These are phyloP conservation scores for Leptopilina boulardi DNA, from an alignment of 1,140 invertebrate species.

Conservation along the genomic window DNA sequence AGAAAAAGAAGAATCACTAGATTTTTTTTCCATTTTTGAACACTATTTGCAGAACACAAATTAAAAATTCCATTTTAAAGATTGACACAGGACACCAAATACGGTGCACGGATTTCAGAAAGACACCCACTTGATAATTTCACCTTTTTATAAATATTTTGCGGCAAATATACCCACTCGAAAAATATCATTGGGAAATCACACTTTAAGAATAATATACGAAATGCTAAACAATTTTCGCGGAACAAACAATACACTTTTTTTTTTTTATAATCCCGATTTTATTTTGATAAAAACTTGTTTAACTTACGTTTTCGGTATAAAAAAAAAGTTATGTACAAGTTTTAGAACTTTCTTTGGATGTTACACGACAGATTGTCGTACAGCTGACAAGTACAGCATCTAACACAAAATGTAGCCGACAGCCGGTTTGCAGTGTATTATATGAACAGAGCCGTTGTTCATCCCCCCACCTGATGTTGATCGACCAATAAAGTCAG, in stretches of 20 bases:
- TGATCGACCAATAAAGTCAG: slow-evolving; percentile 69
- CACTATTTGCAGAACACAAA: slow-evolving; percentile 38
- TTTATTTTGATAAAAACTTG: not conserved
- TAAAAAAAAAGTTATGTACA: slow-evolving; percentile 70
- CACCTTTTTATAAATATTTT: slow-evolving; percentile 27
- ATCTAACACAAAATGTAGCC: slow-evolving; percentile 70
- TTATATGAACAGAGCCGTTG: slow-evolving; percentile 70
- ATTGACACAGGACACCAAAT: slow-evolving; percentile 47
- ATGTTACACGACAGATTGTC: slow-evolving; percentile 28
- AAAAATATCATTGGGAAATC: not conserved
- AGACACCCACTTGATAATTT: slow-evolving; percentile 52
- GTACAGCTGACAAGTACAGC: slow-evolving; percentile 50
- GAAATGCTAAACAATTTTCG: not conserved
- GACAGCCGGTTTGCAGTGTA: slow-evolving; percentile 65
- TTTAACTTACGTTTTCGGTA: slow-evolving; percentile 63
- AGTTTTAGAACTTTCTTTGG: slow-evolving; percentile 44
- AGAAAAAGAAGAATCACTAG: not conserved
- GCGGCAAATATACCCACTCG: slow-evolving; percentile 35
- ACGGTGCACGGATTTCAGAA: slow-evolving; percentile 45
- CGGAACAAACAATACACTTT: not conserved
- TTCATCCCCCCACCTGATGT: slow-evolving; percentile 56
- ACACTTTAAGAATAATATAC: not conserved
- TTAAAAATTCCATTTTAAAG: slow-evolving; percentile 3
- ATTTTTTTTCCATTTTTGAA: not conserved
- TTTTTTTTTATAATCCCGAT: not conserved